These are phyloP conservation scores for Elgaria multicarinata DNA, from an alignment of 2,113 vertebrate genomes.

Conservation along the genomic window DNA sequence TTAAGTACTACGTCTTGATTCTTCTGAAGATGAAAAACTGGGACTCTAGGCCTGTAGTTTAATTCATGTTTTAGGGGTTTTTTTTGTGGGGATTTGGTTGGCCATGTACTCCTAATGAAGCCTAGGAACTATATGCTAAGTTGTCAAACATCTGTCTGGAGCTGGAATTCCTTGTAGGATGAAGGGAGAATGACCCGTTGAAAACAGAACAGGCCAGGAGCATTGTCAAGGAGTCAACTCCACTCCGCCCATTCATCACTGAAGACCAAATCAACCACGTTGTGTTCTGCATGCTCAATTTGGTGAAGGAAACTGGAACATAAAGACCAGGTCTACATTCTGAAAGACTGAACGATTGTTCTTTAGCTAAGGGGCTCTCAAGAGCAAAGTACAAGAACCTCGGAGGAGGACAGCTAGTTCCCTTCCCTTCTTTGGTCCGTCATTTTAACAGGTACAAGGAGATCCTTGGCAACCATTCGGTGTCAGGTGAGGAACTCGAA, in stretches of 20 bases:
- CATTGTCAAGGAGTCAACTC: not conserved
- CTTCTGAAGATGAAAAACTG: no score
- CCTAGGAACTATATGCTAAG: not conserved
- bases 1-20: no score
- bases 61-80: no score
- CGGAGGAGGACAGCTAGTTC: not conserved
- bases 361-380: not conserved
- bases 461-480: not conserved
- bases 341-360: not conserved
- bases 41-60: no score
- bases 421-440: rapidly evolving
- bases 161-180: not conserved
- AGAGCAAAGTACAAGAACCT: not conserved
- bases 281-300: no score
- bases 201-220: not conserved
- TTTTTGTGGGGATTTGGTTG: not conserved
- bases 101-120: not conserved
- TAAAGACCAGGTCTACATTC: no score
- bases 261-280: no score
- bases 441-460: not conserved
- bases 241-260: no score
- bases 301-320: not conserved
- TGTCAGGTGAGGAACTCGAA: not conserved
- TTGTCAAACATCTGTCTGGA: not conserved
- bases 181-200: not conserved